A percentile compares a stretch with the other conserved stretches of the same genome.
Evolutionary conservation across 2,888 invertebrate genomes (phyloP).

Genomic region (Aphodius granarius): DNA sequence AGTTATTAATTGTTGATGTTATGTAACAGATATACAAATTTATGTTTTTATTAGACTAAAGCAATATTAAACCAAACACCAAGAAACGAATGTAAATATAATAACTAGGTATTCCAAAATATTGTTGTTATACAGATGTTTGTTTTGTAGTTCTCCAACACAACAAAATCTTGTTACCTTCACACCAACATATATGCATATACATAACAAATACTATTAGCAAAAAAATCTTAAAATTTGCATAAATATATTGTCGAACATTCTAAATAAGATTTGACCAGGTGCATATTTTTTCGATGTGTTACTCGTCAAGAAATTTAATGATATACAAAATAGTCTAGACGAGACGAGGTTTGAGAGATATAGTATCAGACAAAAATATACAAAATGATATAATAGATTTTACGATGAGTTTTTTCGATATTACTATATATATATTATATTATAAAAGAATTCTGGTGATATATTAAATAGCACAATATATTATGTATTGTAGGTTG

Average conservation of each 20-base stretch:
- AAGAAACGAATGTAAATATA: background rate
- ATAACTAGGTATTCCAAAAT: background rate
- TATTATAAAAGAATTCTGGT: constrained; percentile 1
- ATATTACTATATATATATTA: background rate
- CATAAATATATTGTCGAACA: background rate
- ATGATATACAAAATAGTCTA: background rate
- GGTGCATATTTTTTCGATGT: constrained; percentile 6
- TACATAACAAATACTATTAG: background rate
- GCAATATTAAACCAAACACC: background rate
- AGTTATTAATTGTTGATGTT: background rate
- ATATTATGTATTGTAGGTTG: constrained; percentile 7
- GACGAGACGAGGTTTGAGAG: background rate
- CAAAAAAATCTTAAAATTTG: background rate
- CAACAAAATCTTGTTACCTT: background rate
- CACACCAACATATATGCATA: background rate
- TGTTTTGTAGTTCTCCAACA: too few relatives aligned
- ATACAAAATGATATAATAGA: background rate
- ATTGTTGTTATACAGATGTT: background rate
- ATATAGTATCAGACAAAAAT: background rate
- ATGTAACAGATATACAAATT: background rate
- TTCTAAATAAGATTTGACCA: background rate
- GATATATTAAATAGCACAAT: constrained; percentile 11
- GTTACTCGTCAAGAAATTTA: background rate
- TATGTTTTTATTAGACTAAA: background rate
- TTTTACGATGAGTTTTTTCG: constrained; percentile 6